Evolutionary conservation across 2,888 invertebrate genomes (phyloP).

Genomic region (Parnassius orleans): DNA sequence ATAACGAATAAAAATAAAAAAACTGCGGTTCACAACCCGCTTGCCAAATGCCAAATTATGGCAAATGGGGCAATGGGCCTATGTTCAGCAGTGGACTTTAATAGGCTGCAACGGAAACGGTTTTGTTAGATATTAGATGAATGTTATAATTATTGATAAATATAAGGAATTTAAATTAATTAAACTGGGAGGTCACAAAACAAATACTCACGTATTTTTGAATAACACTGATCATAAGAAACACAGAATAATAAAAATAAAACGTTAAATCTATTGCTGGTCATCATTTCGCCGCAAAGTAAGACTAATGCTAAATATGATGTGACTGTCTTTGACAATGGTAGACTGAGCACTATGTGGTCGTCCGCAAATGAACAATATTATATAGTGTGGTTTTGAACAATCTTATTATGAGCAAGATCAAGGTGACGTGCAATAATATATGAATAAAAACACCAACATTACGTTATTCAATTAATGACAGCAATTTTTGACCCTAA

Average conservation of each 20-base stretch:
- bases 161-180: no score
- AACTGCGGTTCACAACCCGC: no score
- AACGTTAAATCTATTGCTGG: slow-evolving; percentile 17
- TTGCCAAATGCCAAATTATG: no score
- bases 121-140: no score
- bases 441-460: slow-evolving; percentile 21
- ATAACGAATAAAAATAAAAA: no score
- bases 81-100: no score
- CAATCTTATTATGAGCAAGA: slow-evolving; percentile 33
- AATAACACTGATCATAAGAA: slow-evolving; percentile 25
- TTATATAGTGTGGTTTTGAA: slow-evolving; percentile 38
- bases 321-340: slow-evolving; percentile 30
- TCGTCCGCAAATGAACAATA: slow-evolving; percentile 30
- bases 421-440: slow-evolving; percentile 34
- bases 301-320: slow-evolving; percentile 30
- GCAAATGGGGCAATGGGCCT: no score
- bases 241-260: slow-evolving; percentile 16
- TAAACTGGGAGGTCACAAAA: no score
- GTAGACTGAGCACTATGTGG: slow-evolving; percentile 30
- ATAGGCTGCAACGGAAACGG: no score
- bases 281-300: slow-evolving; percentile 3
- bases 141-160: no score
- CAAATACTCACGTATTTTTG: slow-evolving; percentile 32
- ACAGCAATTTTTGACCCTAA: not conserved
- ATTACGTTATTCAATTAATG: not conserved